A percentile compares a stretch with the other conserved stretches of the same genome.
phyloP scores from a whole-genome alignment of 2,888 invertebrate species.

The Rhopalosiphum nymphaeae region DNA sequence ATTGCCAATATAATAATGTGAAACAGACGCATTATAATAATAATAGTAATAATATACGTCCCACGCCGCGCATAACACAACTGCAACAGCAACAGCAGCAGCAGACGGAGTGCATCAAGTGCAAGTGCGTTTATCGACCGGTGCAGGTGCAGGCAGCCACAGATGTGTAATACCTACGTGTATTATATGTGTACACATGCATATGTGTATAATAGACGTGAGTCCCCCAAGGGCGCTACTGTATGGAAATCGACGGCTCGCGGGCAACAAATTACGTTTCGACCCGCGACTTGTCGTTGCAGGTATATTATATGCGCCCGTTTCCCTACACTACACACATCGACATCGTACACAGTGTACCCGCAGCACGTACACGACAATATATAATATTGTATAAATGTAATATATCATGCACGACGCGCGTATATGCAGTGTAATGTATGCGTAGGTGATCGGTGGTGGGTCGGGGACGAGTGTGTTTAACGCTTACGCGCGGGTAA shows the following conservation, averaged over 20 bases:
- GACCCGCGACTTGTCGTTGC: conserved; percentile 19
- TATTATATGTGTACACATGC: not conserved
- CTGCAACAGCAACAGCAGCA: not conserved
- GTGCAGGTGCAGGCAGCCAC: not conserved
- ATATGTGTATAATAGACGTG: not conserved
- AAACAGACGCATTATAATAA: not conserved
- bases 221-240: conserved; percentile 43
- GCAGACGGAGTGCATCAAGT: conserved; percentile 5
- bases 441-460: not conserved
- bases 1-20: not conserved
- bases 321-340: not conserved
- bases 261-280: conserved; percentile 44
- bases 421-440: not conserved
- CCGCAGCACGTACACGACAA: not conserved
- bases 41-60: not conserved
- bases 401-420: not conserved
- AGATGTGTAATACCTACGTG: not conserved
- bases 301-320: not conserved
- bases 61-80: not conserved
- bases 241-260: conserved; percentile 47
- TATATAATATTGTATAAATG: not conserved
- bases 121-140: conserved; percentile 28
- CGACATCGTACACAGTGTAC: not conserved
- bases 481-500: not conserved
- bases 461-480: not conserved